Evolutionary conservation across 2,797 vertebrate genomes (phyloP).

Genomic region (Chelon labrosus): DNA sequence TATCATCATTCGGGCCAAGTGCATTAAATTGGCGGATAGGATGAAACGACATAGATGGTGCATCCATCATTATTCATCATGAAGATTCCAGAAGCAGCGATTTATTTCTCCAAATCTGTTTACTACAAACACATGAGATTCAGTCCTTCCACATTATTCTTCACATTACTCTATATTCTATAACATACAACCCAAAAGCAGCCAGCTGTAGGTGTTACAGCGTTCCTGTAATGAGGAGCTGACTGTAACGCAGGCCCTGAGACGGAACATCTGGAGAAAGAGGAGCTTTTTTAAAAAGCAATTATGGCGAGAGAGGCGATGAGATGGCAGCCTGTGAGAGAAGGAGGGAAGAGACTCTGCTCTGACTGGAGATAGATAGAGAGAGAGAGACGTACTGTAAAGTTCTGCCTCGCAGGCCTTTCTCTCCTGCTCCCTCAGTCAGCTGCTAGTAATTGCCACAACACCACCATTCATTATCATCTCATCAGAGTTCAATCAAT

Average conservation of each 20-base stretch:
- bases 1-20: too few relatives aligned
- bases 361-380: neutral
- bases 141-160: too few relatives aligned
- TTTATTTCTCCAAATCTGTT: too few relatives aligned
- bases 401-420: conserved; percentile 7
- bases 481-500: conserved; percentile 47
- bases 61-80: too few relatives aligned
- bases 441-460: conserved; percentile 28
- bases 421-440: conserved; percentile 10
- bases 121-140: too few relatives aligned
- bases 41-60: too few relatives aligned
- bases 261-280: conserved; percentile 13
- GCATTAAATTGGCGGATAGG: too few relatives aligned
- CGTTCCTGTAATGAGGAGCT: neutral
- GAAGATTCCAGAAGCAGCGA: too few relatives aligned
- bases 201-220: neutral
- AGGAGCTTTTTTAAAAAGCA: neutral
- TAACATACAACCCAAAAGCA: neutral
- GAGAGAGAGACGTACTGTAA: conserved; percentile 11
- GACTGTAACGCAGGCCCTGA: neutral
- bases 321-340: neutral
- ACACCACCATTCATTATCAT: conserved; percentile 44
- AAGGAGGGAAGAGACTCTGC: neutral
- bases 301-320: conserved; percentile 2
- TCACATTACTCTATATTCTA: neutral